Percentiles rank a stretch among this genome's conserved stretches.
These are phyloP conservation scores for Nebria salina DNA, from an alignment of 2,888 invertebrate genomes.

Conservation along the genomic window DNA sequence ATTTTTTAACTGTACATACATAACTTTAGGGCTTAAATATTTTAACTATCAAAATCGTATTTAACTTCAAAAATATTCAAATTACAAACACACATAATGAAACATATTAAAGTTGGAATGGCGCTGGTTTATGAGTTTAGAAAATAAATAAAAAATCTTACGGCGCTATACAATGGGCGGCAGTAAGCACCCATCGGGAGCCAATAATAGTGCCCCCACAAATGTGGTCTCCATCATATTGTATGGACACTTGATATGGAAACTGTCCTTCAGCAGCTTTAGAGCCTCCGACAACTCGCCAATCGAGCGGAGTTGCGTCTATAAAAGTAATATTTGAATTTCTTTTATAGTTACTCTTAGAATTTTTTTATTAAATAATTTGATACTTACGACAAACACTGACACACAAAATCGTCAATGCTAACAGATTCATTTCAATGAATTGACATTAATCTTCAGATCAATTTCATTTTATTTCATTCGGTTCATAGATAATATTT, in stretches of 20 bases:
- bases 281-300: conserved; percentile 26
- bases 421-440: background rate
- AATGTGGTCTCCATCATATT: conserved; percentile 2
- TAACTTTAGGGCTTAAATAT: no score
- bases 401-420: background rate
- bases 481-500: background rate
- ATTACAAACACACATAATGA: no score
- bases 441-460: background rate
- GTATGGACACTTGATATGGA: conserved; percentile 27
- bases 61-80: no score
- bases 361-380: background rate
- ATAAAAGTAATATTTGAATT: background rate
- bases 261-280: conserved; percentile 8
- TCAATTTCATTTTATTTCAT: background rate
- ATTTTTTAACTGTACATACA: no score
- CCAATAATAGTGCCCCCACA: conserved; percentile 23
- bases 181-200: conserved; percentile 17
- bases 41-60: no score
- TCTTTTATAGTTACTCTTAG: no score
- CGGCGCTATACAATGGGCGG: conserved; percentile 17
- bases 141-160: conserved; percentile 6
- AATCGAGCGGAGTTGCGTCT: conserved; percentile 11
- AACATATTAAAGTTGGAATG: no score
- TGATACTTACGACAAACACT: background rate
- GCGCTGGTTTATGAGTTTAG: no score